phyloP scores from a whole-genome alignment of 2,113 vertebrate genomes.

The Tricholaema leucomelas region DNA sequence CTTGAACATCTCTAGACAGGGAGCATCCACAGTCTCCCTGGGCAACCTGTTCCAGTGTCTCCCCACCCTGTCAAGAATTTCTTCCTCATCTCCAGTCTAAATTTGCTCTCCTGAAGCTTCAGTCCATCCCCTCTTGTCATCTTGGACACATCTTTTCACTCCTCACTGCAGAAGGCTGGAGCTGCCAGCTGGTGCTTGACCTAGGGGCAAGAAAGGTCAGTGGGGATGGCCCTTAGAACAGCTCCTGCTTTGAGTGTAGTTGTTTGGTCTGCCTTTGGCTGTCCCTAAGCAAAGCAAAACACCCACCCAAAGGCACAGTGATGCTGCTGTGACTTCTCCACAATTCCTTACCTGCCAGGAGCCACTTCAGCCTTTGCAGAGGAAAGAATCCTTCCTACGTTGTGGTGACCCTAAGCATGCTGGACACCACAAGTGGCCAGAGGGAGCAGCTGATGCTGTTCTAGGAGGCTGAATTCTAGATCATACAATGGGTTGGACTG shows the following conservation, averaged over 20 bases:
- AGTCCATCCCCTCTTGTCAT: too few species aligned
- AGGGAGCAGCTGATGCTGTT: rapidly evolving
- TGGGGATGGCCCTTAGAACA: background rate
- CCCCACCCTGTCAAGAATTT: too few species aligned
- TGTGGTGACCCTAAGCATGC: background rate
- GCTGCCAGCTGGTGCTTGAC: background rate
- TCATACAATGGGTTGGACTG: too few species aligned
- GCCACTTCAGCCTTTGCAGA: background rate
- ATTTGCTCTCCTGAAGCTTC: too few species aligned
- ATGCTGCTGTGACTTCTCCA: background rate
- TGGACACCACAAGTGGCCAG: background rate
- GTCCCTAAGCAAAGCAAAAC: too few species aligned
- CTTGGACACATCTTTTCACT: too few species aligned
- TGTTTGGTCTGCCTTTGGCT: background rate
- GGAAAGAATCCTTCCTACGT: background rate
- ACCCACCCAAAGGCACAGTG: background rate
- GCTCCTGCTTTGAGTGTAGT: background rate
- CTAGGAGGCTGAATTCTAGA: rapidly evolving
- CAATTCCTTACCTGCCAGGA: background rate
- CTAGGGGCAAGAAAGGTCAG: background rate
- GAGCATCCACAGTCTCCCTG: too few species aligned
- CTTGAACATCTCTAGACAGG: too few species aligned
- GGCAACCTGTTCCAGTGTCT: too few species aligned
- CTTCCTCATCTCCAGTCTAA: too few species aligned
- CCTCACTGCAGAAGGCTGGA: too few species aligned